Conservation (phyloP, 2,113 vertebrate species). For the Circaetus cinerascens region DNA sequence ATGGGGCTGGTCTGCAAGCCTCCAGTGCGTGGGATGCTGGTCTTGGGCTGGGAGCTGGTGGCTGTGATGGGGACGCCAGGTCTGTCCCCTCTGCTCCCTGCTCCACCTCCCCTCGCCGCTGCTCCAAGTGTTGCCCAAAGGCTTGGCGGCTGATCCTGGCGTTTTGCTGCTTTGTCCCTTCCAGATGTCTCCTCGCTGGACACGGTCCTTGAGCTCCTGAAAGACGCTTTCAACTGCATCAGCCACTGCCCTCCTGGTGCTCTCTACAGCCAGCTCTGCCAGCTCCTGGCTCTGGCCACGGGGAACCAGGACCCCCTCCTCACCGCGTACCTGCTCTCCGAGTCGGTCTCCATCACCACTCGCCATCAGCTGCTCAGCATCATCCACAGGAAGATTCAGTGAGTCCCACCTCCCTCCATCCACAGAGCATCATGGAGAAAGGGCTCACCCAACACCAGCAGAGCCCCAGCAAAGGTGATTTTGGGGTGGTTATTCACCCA, state of each 20-base stretch:
- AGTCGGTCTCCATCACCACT: constrained; percentile 82
- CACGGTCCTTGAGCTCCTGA: constrained; percentile 68
- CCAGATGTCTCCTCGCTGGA: constrained; percentile 77
- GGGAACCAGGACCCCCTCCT: constrained; percentile 70
- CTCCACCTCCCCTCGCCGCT: fast-evolving
- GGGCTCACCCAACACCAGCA: not conserved
- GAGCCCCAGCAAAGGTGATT: too few species aligned
- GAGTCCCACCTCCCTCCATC: not conserved
- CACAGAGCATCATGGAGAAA: not conserved
- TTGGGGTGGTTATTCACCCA: fast-evolving
- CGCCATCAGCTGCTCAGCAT: constrained; percentile 84
- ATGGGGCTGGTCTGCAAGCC: not conserved
- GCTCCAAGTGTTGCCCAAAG: fast-evolving
- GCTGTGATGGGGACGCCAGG: fast-evolving
- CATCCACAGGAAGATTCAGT: constrained; percentile 80
- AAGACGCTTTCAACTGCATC: constrained; percentile 73
- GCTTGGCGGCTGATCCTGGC: fast-evolving
- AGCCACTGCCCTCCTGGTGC: constrained; percentile 81
- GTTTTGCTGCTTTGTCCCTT: not conserved
- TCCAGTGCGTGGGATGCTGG: fast-evolving
- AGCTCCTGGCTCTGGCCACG: constrained; percentile 78
- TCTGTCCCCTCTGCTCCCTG: not conserved
- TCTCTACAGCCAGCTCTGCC: constrained; percentile 80
- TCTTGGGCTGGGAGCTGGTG: not conserved
- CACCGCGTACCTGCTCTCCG: constrained; percentile 82